Evolutionary conservation across 2,888 invertebrate genomes (phyloP).

Genomic region (Archips xylosteana): DNA sequence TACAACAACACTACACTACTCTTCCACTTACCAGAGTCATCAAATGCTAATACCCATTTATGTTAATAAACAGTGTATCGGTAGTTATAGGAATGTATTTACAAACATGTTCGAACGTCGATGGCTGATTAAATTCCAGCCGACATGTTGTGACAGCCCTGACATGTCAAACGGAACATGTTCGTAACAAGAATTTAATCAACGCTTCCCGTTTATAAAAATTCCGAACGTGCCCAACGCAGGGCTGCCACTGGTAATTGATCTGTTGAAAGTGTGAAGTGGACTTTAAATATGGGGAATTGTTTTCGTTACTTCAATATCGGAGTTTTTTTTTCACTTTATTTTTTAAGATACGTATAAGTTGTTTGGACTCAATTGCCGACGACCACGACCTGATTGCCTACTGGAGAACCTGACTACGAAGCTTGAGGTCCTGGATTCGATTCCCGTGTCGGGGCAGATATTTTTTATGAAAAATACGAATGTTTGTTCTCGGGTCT

Average conservation of each 20-base stretch:
- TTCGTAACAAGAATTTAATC: slow-evolving; percentile 64
- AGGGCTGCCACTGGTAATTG: slow-evolving; percentile 51
- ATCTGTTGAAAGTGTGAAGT: slow-evolving; percentile 5
- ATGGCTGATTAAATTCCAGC: slow-evolving; percentile 41
- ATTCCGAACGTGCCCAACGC: slow-evolving; percentile 43
- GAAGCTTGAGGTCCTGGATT: too few species aligned
- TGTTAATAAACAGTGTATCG: neutral
- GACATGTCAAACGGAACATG: slow-evolving; percentile 54
- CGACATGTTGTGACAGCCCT: slow-evolving; percentile 54
- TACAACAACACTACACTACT: too few species aligned
- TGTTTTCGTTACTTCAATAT: too few species aligned
- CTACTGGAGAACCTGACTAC: too few species aligned
- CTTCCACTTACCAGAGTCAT: neutral
- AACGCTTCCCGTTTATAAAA: slow-evolving; percentile 55
- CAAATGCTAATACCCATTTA: slow-evolving; percentile 7
- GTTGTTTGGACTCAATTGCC: too few species aligned
- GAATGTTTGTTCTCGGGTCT: too few species aligned
- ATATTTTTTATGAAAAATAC: too few species aligned
- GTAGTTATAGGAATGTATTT: neutral
- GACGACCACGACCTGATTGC: too few species aligned
- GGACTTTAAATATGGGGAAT: neutral
- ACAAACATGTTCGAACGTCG: slow-evolving; percentile 9
- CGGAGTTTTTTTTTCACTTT: too few species aligned
- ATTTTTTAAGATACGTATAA: too few species aligned
- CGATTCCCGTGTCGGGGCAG: too few species aligned